Conservation (phyloP, 1,140 invertebrate species). For the Conus ventricosus region DNA sequence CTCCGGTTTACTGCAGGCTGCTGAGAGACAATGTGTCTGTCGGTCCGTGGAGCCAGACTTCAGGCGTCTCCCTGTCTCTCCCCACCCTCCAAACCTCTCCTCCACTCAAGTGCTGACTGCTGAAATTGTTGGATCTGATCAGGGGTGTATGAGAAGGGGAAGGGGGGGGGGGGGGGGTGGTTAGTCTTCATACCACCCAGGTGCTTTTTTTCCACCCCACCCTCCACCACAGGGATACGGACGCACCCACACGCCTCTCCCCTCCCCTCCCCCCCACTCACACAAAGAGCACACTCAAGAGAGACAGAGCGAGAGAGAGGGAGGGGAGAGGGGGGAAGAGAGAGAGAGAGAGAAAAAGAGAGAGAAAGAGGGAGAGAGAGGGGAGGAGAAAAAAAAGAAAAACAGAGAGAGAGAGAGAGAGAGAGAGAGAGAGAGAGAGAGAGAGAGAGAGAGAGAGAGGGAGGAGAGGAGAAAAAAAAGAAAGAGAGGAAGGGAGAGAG, state of each 20-base stretch:
- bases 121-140: background rate
- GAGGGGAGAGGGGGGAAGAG: background rate
- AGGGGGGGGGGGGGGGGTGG: no score
- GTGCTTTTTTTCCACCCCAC: no score
- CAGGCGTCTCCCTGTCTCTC: background rate
- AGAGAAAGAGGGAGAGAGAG: background rate
- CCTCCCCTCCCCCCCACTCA: no score
- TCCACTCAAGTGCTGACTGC: background rate
- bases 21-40: background rate
- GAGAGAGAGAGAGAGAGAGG: no score
- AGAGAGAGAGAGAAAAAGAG: conserved; percentile 19
- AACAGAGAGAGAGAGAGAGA: background rate
- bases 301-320: background rate
- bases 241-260: no score
- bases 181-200: no score
- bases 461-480: conserved; percentile 26
- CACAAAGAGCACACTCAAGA: background rate
- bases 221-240: no score
- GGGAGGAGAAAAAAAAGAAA: no score
- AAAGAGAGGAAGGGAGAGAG: background rate
- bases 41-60: background rate
- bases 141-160: background rate
- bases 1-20: no score
- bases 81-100: background rate
- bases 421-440: conserved; percentile 16